Percentiles rank a stretch among this genome's conserved stretches.
These are phyloP conservation scores for Thereva nobilitata DNA, from an alignment of 2,888 invertebrate species.

Conservation along the genomic window DNA sequence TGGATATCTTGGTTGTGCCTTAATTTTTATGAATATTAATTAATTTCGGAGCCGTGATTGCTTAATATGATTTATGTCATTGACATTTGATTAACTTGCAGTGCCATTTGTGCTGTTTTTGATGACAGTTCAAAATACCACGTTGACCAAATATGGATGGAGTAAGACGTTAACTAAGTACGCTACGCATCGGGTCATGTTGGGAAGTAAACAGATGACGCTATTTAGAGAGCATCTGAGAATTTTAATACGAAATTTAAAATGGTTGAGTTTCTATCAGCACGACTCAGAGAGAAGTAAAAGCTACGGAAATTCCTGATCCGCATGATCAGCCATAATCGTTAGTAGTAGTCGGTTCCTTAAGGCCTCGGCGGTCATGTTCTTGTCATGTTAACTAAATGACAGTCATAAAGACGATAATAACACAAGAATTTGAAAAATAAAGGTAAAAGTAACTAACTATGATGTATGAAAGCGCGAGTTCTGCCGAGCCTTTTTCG, in stretches of 20 bases:
- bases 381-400: slow-evolving; percentile 30
- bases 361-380: slow-evolving; percentile 17
- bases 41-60: slow-evolving; percentile 33
- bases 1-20: slow-evolving; percentile 9
- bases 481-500: slow-evolving; percentile 3
- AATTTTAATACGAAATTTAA: neutral
- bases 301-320: slow-evolving; percentile 13
- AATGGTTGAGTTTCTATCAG: slow-evolving; percentile 1
- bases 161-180: neutral
- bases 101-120: slow-evolving; percentile 22
- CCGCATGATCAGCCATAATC: neutral
- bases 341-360: neutral
- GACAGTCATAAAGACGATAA: slow-evolving; percentile 14
- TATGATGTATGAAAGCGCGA: slow-evolving; percentile 1
- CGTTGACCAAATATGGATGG: neutral
- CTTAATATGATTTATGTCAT: slow-evolving; percentile 40
- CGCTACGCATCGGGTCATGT: too few species aligned
- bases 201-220: neutral
- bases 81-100: slow-evolving; percentile 40
- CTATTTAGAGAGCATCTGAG: neutral
- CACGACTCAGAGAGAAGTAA: neutral
- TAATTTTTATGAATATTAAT: slow-evolving; percentile 38
- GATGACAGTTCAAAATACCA: neutral
- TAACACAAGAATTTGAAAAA: slow-evolving; percentile 16
- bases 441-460: slow-evolving; percentile 3